Conservation (phyloP, 2,888 invertebrate species). For the Synergus umbraculus region DNA sequence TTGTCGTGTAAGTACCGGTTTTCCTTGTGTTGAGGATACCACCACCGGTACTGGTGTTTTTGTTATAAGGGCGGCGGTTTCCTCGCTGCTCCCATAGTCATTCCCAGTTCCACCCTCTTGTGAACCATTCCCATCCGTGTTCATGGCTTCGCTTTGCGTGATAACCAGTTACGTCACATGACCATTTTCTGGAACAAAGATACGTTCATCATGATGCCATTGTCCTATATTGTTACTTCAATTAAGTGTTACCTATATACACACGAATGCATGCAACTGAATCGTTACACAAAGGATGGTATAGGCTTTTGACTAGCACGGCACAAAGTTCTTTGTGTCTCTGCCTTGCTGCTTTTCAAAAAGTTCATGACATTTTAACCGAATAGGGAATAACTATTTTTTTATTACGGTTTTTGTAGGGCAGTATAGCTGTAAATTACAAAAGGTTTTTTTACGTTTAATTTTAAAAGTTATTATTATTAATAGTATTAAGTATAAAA, state of each 20-base stretch:
- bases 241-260: not conserved
- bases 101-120: constrained; percentile 70
- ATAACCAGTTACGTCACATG: constrained; percentile 62
- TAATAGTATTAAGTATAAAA: too few relatives aligned
- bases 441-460: not conserved
- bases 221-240: not conserved
- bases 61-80: constrained; percentile 88
- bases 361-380: not conserved
- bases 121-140: constrained; percentile 69
- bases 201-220: not conserved
- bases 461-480: too few relatives aligned
- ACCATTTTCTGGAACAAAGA: constrained; percentile 67
- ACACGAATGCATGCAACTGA: not conserved
- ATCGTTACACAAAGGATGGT: constrained; percentile 9
- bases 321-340: not conserved
- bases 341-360: not conserved
- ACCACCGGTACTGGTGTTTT: constrained; percentile 80
- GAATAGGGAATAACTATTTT: not conserved
- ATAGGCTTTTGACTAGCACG: not conserved
- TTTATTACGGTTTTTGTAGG: not conserved
- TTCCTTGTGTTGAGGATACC: constrained; percentile 75
- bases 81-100: constrained; percentile 84
- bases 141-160: constrained; percentile 65
- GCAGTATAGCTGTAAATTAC: not conserved
- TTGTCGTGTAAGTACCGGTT: constrained; percentile 91